Conservation (phyloP, 2,888 invertebrate genomes). For the Pollenia amentaria region DNA sequence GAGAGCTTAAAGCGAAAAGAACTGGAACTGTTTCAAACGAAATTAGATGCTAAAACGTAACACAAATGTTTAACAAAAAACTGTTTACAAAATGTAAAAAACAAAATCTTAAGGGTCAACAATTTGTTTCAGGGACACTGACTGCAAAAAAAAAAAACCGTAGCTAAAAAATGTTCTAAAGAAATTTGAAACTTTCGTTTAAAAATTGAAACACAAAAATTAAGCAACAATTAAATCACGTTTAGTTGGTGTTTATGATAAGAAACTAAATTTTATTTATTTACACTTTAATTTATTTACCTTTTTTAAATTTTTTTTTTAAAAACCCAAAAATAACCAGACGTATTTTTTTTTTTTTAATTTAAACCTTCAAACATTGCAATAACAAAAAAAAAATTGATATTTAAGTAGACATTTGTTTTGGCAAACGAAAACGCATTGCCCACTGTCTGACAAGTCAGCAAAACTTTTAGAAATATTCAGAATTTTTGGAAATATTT, state of each 20-base stretch:
- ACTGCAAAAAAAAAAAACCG: not conserved
- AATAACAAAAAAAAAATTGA: not conserved
- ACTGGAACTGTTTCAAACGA: not conserved
- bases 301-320: not conserved
- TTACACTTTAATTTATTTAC: not conserved
- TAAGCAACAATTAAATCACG: conserved; percentile 6
- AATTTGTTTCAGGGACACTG: conserved; percentile 9
- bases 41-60: not conserved
- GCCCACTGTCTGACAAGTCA: not conserved
- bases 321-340: not conserved
- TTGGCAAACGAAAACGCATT: conserved; percentile 1
- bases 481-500: not conserved
- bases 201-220: not conserved
- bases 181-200: conserved; percentile 23
- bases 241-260: not conserved
- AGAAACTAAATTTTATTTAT: not conserved
- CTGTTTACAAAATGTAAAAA: not conserved
- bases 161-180: not conserved
- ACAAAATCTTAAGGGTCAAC: conserved; percentile 12
- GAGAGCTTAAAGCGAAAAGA: not conserved
- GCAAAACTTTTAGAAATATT: not conserved
- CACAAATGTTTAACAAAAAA: not conserved
- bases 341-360: not conserved
- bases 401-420: not conserved
- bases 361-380: not conserved